Percentiles rank a stretch among this genome's conserved stretches.
Evolutionary conservation across 2,797 vertebrate genomes (phyloP).

Genomic region (Moxostoma hubbsi): DNA sequence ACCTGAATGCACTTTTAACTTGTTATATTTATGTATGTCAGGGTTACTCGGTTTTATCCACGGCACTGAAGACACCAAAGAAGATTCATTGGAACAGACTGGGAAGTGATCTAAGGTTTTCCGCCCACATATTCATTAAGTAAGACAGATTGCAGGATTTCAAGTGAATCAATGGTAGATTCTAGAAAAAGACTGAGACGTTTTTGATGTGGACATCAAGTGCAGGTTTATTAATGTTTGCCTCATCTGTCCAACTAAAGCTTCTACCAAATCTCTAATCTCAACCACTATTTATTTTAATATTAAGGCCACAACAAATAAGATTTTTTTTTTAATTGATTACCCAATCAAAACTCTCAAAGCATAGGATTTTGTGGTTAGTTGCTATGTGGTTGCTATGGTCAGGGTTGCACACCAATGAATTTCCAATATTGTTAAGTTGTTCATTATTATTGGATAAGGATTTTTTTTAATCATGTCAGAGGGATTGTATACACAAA

Average conservation of each 20-base stretch:
- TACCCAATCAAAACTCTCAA: too few species aligned
- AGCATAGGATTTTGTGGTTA: too few species aligned
- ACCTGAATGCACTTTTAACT: neutral
- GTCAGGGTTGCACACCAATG: too few species aligned
- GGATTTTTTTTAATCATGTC: too few species aligned
- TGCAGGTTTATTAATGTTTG: slow-evolving; percentile 3
- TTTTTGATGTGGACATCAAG: neutral
- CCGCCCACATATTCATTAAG: slow-evolving; percentile 26
- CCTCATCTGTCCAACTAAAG: neutral
- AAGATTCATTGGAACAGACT: slow-evolving; percentile 14
- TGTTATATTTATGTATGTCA: slow-evolving; percentile 15
- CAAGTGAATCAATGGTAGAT: neutral
- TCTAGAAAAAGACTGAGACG: neutral
- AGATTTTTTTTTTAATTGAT: too few species aligned
- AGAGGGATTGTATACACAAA: too few species aligned
- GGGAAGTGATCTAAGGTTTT: slow-evolving; percentile 12
- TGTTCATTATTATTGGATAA: too few species aligned
- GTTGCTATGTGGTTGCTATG: too few species aligned
- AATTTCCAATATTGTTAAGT: too few species aligned
- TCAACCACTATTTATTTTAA: too few species aligned
- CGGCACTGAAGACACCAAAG: neutral
- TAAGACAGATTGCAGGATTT: slow-evolving; percentile 12
- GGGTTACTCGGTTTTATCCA: neutral
- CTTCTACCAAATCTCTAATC: too few species aligned
- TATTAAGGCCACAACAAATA: too few species aligned